These are phyloP conservation scores for Diglossa cyanea DNA, from an alignment of 2,797 vertebrate species.

Conservation along the genomic window DNA sequence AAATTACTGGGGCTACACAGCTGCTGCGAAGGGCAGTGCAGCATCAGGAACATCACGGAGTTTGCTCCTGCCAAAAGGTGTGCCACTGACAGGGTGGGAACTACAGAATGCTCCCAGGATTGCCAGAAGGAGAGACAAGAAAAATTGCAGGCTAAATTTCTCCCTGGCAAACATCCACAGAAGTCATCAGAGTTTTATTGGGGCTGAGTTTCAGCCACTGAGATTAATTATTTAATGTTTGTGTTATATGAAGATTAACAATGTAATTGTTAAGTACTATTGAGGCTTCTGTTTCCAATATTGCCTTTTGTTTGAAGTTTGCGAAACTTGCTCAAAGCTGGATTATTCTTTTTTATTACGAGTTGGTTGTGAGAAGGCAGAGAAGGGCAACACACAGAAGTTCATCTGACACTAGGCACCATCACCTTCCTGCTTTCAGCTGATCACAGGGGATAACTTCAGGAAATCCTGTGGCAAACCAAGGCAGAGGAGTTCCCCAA, in stretches of 20 bases:
- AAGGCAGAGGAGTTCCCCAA: not conserved
- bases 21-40: not conserved
- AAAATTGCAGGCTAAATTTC: not conserved
- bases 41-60: not conserved
- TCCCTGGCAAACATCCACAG: not conserved
- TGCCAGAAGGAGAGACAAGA: not conserved
- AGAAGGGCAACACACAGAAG: not conserved
- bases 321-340: not conserved
- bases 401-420: not conserved
- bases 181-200: not conserved
- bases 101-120: not conserved
- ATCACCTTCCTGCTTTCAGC: not conserved
- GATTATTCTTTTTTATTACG: not conserved
- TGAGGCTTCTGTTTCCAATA: not conserved
- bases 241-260: not conserved
- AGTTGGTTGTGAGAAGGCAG: not conserved
- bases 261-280: not conserved
- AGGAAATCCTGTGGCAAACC: not conserved
- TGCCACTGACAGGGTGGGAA: not conserved
- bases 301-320: not conserved
- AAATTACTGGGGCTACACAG: not conserved
- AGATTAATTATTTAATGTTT: not conserved
- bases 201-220: not conserved
- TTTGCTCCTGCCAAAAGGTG: not conserved
- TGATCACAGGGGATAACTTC: not conserved